Evolutionary conservation across 2,797 vertebrate genomes (phyloP).

Genomic region (Phoxinus dragarum): DNA sequence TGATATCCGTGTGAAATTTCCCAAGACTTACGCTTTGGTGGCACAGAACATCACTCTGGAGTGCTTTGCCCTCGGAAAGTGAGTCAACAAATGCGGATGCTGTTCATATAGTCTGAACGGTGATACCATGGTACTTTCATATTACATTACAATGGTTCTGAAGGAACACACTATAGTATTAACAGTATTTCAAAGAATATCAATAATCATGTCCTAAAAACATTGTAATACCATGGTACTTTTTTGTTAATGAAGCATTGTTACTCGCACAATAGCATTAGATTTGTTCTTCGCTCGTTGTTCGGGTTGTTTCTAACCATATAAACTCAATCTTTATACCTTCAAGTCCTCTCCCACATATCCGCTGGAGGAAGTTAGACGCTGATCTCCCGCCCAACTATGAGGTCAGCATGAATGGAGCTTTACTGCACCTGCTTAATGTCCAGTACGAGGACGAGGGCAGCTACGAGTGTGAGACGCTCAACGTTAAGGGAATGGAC

Average conservation of each 20-base stretch:
- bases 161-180: not conserved
- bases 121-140: not conserved
- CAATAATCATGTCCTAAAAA: not conserved
- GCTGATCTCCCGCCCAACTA: slow-evolving; percentile 89
- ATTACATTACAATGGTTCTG: not conserved
- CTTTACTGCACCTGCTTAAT: slow-evolving; percentile 92
- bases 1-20: slow-evolving; percentile 92
- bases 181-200: not conserved
- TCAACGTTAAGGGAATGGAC: slow-evolving; percentile 96
- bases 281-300: not conserved
- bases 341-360: slow-evolving; percentile 91
- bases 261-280: not conserved
- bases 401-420: slow-evolving; percentile 91
- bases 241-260: not conserved
- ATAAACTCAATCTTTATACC: not conserved
- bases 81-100: slow-evolving; percentile 67
- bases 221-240: not conserved
- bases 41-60: slow-evolving; percentile 94
- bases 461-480: slow-evolving; percentile 92
- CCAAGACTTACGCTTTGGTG: slow-evolving; percentile 88
- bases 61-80: slow-evolving; percentile 99
- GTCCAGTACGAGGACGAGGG: slow-evolving; percentile 97
- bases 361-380: slow-evolving; percentile 93
- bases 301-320: not conserved
- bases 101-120: not conserved